Percentiles rank a stretch among this genome's conserved stretches.
Evolutionary conservation across 2,113 vertebrate genomes (phyloP).

Genomic region (Python bivittatus): DNA sequence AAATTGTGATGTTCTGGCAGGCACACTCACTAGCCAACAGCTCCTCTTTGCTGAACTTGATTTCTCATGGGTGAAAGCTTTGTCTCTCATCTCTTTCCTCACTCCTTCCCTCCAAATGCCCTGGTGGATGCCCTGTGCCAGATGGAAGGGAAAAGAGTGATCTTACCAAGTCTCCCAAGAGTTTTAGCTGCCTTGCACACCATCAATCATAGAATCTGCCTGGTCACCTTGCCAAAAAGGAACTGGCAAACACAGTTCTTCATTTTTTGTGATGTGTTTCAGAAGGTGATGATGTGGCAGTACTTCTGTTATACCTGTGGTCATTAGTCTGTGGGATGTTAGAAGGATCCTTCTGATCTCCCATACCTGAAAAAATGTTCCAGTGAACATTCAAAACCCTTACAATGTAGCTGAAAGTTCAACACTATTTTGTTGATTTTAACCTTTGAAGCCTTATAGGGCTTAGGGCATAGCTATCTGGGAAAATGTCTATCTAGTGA

Average conservation of each 20-base stretch:
- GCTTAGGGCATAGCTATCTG: background rate
- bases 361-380: background rate
- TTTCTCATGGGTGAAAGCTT: background rate
- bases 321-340: background rate
- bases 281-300: background rate
- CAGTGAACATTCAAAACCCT: background rate
- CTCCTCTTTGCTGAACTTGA: background rate
- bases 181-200: background rate
- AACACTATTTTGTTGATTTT: background rate
- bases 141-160: background rate
- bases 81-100: background rate
- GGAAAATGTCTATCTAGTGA: background rate
- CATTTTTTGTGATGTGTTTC: background rate
- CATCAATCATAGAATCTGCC: background rate
- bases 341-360: background rate
- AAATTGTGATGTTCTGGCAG: constrained; percentile 3
- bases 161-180: background rate
- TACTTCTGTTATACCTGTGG: background rate
- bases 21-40: background rate
- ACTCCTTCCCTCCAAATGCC: background rate
- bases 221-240: background rate
- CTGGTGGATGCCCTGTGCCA: background rate
- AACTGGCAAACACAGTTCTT: background rate
- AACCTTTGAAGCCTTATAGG: background rate
- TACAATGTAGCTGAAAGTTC: background rate